Evolutionary conservation across 2,113 vertebrate species (phyloP).

Genomic region (Columbina picui): DNA sequence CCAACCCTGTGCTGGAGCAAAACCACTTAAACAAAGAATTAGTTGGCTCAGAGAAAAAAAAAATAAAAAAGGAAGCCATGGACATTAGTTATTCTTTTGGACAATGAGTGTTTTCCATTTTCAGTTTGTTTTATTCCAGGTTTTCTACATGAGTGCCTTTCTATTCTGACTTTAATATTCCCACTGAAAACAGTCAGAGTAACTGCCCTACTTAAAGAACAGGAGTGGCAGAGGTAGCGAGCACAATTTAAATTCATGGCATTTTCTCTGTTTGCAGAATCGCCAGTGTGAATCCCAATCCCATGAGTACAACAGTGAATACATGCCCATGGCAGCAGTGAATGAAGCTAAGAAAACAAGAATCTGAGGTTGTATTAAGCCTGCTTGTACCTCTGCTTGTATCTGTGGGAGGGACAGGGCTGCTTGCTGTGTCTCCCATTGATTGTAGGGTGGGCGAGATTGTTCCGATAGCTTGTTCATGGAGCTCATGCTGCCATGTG

Average conservation of each 20-base stretch:
- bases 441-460: not conserved
- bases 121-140: not conserved
- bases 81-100: not conserved
- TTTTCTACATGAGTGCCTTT: not conserved
- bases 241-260: not conserved
- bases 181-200: not conserved
- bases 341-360: conserved; percentile 66
- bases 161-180: not conserved
- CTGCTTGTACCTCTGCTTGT: not conserved
- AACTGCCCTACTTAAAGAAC: not conserved
- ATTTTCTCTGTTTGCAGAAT: conserved; percentile 66
- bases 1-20: conserved; percentile 2
- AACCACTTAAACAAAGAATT: not conserved
- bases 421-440: not conserved
- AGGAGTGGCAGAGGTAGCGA: not conserved
- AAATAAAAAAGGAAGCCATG: not conserved
- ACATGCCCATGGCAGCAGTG: conserved; percentile 84
- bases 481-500: not conserved
- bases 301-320: conserved; percentile 79
- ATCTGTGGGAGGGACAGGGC: not conserved
- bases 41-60: not conserved
- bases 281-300: conserved; percentile 23
- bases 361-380: conserved; percentile 51
- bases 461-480: not conserved
- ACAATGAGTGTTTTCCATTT: not conserved